Conservation (phyloP, 2,113 vertebrate genomes). For the Pseudonaja textilis region DNA sequence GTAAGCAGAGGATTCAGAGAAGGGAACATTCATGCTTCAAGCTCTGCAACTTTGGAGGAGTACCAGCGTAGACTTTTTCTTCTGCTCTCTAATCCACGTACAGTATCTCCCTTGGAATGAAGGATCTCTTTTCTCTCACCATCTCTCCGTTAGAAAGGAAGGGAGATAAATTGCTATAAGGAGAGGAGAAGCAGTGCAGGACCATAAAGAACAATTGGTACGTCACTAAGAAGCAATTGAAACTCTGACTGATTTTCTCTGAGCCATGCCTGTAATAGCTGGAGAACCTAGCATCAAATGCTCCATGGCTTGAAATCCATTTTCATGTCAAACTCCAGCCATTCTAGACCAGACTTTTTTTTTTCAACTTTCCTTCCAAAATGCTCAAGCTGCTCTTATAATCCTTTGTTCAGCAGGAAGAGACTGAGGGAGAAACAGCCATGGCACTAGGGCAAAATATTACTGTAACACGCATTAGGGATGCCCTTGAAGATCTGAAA, state of each 20-base stretch:
- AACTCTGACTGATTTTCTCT: neutral
- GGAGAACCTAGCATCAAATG: neutral
- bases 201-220: neutral
- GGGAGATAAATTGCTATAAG: neutral
- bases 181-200: neutral
- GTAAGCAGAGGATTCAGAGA: neutral
- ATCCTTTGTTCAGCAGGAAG: neutral
- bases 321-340: neutral
- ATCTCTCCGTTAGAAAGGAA: neutral
- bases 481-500: neutral
- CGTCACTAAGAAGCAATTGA: neutral
- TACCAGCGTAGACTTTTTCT: neutral
- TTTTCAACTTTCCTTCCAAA: neutral
- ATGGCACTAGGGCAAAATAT: neutral
- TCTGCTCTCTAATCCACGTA: neutral
- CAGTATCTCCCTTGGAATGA: neutral
- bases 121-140: neutral
- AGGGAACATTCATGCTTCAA: neutral
- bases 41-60: neutral
- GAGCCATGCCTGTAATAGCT: neutral
- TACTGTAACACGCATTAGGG: neutral
- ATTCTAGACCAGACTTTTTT: neutral
- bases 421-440: neutral
- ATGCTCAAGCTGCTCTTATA: neutral
- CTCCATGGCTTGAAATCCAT: neutral